Percentiles rank a stretch among this genome's conserved stretches.
Conservation (phyloP, 2,113 vertebrate species). For the Ariopsis seemanni region DNA sequence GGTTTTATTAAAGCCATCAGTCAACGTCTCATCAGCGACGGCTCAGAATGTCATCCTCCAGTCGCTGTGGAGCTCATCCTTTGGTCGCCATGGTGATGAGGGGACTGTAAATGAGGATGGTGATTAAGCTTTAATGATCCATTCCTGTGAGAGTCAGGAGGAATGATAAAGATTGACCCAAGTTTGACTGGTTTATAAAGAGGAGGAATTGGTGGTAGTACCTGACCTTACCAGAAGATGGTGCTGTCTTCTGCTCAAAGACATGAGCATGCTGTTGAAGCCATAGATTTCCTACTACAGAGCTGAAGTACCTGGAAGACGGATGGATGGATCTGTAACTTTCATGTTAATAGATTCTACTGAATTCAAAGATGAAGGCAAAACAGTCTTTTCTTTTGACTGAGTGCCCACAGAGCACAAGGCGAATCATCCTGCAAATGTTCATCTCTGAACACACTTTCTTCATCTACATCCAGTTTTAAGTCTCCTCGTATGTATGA, state of each 20-base stretch:
- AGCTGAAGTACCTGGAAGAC: background rate
- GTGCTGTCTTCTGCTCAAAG: constrained; percentile 4
- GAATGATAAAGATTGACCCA: background rate
- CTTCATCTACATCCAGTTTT: background rate
- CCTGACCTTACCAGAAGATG: constrained; percentile 31
- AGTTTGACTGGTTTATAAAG: constrained; percentile 21
- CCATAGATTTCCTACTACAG: background rate
- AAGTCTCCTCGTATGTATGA: background rate
- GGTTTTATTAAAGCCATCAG: constrained; percentile 53
- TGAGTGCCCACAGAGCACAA: background rate
- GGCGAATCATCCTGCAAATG: background rate
- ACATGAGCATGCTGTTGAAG: background rate
- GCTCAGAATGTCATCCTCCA: constrained; percentile 39
- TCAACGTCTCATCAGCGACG: constrained; percentile 42
- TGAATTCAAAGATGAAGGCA: background rate
- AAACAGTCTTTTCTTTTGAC: background rate
- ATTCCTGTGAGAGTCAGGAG: background rate
- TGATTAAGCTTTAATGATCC: constrained; percentile 35
- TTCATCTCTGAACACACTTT: background rate
- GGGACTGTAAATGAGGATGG: background rate
- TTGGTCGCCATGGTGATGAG: constrained; percentile 33
- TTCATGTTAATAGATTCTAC: background rate
- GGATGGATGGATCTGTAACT: background rate
- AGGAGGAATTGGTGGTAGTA: background rate
- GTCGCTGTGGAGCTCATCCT: background rate